phyloP scores from a whole-genome alignment of 2,888 invertebrate species.

The Uropetala carovei region DNA sequence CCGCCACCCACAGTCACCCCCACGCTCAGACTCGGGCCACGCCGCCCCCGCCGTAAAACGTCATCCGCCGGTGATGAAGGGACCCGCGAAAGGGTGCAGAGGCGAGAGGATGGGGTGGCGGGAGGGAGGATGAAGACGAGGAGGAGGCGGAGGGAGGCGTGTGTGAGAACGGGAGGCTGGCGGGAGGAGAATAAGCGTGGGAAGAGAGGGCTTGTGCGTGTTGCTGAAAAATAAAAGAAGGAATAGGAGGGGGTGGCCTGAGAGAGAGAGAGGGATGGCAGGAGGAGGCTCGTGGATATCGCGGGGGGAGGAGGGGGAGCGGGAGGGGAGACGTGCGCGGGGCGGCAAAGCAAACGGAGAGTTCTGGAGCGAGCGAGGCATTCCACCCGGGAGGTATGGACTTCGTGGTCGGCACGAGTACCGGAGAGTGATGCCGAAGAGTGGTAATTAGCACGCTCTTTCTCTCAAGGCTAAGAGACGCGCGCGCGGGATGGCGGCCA shows the following conservation, averaged over 20 bases:
- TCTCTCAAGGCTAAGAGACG: constrained; percentile 37
- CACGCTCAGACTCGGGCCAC: constrained; percentile 31
- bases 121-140: background rate
- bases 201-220: constrained; percentile 61
- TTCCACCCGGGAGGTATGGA: constrained; percentile 24
- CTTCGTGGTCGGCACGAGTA: constrained; percentile 30
- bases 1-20: background rate
- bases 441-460: constrained; percentile 38
- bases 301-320: too few species aligned
- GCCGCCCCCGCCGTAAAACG: constrained; percentile 49
- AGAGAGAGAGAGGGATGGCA: background rate
- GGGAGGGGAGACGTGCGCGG: background rate
- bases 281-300: background rate
- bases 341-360: background rate
- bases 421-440: background rate
- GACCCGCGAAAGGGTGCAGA: constrained; percentile 16
- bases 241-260: background rate
- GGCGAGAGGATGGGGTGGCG: background rate
- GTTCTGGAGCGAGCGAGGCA: background rate
- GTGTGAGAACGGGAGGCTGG: background rate
- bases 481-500: constrained; percentile 19
- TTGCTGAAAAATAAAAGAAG: constrained; percentile 49
- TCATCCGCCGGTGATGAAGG: constrained; percentile 62
- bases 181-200: constrained; percentile 34
- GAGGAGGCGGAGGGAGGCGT: background rate